Evolutionary conservation across 2,113 vertebrate genomes (phyloP), one percentile per base, ranked within the genome.

Genomic region (Glaucidium brasilianum): DNA sequence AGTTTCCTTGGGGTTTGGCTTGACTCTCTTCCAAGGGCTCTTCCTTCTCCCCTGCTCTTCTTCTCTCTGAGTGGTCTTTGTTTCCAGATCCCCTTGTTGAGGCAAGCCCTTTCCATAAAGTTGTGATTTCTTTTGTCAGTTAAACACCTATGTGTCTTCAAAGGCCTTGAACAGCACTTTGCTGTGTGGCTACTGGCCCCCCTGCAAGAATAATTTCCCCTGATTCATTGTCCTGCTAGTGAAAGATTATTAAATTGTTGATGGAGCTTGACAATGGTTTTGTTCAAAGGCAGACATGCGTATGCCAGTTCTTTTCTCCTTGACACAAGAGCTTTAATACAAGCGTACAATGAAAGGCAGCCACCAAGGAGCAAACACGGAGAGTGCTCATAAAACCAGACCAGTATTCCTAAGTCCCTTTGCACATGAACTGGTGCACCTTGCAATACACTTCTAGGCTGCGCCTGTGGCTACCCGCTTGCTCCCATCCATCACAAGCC

Each of bases 201-300:
- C 90, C 92, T 71, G 63, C 95, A 41, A 67, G 76, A 84, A 75
- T 59, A 49, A 93, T 92, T 95, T 96, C 91, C 90, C 92, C 76
- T 5, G 7, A 13, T 55, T 67, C 92, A 96, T 97, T 96, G 96
- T 96, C 95, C 96, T 88, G 83, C 88, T 18, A 9, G 75, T 25
- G 85, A 52, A 74, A 95, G 95, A 88, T 97, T 93, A 96, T 96
- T 96, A 96, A 96, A 94, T 93, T 95, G 95, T 96, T 95, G 96
- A 96, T 94, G 96, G 96, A 84, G 85, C 76, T 34, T 81, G 84
- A 92, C 92, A 97, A 95, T 90, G 82, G 96, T 59, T 95, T 59
- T 88, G 91, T 94, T 97, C 95, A 95, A 88, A 94, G 94, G 92
- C 95, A 95, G 92, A 96, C 72, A 47, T 23, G 50, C 25, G 21